phyloP scores from a whole-genome alignment of 2,888 invertebrate species.

The Drosophila barbarae region DNA sequence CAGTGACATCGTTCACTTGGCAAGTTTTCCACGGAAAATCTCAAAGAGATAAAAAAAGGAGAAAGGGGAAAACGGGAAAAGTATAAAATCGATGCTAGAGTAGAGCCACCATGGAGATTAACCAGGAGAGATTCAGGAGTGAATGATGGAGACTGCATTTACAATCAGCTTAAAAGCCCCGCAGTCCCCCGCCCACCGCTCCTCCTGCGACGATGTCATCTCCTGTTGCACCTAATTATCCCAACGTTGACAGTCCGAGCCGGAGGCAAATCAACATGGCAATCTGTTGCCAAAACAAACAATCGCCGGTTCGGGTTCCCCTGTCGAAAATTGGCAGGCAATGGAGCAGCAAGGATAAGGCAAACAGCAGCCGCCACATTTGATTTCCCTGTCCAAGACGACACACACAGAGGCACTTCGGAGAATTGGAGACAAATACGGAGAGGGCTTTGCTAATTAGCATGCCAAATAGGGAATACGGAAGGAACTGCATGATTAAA shows the following conservation, averaged over 20 bases:
- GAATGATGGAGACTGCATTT: constrained; percentile 22
- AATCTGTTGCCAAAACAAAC: constrained; percentile 42
- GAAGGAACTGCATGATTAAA: not conserved
- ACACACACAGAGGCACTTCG: not conserved
- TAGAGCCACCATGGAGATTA: constrained; percentile 18
- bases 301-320: constrained; percentile 14
- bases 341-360: constrained; percentile 28
- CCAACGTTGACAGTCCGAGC: constrained; percentile 34
- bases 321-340: constrained; percentile 41
- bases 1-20: constrained; percentile 39
- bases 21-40: constrained; percentile 52
- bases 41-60: constrained; percentile 4
- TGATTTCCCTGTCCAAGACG: constrained; percentile 10
- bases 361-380: constrained; percentile 31
- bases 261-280: constrained; percentile 43
- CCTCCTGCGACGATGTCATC: constrained; percentile 22
- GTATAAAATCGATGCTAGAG: constrained; percentile 59
- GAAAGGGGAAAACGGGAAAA: constrained; percentile 4
- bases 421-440: constrained; percentile 6
- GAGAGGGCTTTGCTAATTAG: constrained; percentile 29
- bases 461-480: constrained; percentile 3
- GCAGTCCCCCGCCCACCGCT: not conserved
- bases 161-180: constrained; percentile 60
- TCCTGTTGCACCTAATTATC: constrained; percentile 48
- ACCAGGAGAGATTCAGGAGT: constrained; percentile 25